Evolutionary conservation across 2,888 invertebrate species (phyloP).

Genomic region (Arctia plantaginis): DNA sequence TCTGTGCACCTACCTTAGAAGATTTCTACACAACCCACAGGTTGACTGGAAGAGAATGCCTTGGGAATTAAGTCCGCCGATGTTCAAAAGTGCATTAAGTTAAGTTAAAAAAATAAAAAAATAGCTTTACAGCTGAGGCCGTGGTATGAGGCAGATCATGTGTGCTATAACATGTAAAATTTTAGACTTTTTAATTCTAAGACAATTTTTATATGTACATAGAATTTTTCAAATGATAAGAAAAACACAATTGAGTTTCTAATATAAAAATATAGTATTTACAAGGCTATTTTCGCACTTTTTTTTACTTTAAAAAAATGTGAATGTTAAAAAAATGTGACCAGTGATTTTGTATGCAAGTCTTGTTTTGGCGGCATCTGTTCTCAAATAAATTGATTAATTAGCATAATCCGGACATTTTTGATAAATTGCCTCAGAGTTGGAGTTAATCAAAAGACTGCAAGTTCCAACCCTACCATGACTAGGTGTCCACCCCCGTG

Average conservation of each 20-base stretch:
- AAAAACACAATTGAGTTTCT: not conserved
- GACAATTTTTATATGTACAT: no score
- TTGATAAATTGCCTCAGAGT: constrained; percentile 42
- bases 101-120: no score
- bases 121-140: no score
- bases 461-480: constrained; percentile 46
- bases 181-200: no score
- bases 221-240: not conserved
- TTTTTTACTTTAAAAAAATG: constrained; percentile 21
- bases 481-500: constrained; percentile 38
- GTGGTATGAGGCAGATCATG: no score
- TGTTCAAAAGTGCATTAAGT: no score
- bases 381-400: constrained; percentile 49
- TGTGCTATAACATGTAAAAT: no score
- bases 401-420: constrained; percentile 55
- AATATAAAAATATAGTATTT: not conserved
- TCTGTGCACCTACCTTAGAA: no score
- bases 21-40: no score
- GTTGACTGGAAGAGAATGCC: no score
- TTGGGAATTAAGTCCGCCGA: no score
- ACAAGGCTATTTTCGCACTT: constrained; percentile 18
- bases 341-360: constrained; percentile 41
- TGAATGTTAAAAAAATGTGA: no score
- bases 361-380: constrained; percentile 41
- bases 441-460: not conserved